Base-by-base conservation (phyloP, 2,797 vertebrate species). In the Decapterus maruadsi region DNA sequence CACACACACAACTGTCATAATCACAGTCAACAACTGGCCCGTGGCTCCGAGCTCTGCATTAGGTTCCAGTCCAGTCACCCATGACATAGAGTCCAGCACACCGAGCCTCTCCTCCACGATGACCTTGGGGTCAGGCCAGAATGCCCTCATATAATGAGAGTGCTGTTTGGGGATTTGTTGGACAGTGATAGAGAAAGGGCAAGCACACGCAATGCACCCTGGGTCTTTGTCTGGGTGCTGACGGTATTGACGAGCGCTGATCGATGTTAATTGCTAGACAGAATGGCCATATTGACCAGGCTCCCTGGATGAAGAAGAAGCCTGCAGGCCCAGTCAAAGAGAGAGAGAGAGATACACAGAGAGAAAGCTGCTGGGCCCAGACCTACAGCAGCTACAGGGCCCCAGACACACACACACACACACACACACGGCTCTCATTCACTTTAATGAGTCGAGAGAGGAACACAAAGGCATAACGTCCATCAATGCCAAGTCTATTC, bases 241-340 rank as follows among this genome's bases (percentile, higher is more conserved):
- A 90, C 77, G 67, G 82, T 95, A 94, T 95, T 94, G 94, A 95
- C 90, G 80, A 93, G 90, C 42, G 31, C 92, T 94, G 94, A 96
- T 95, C 93, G 93, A 96, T 96, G 94, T 95, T 95, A 95, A 96
- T 95, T 95, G 94, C 94, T 83, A 89, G 90, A 94, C 94, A 94
- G 93, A 95, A 96, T 94, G 88, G 92, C 87, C 92, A 89, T 93
- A 95, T 95, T 95, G 95, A 95, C 90, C 90, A 91, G 81, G 82
- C 83, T 91, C 84, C 87, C 81, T 84, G 81, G 88, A 89, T 88
- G 26, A 26, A 26, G 26, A 26, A 26, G 91, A 89, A 92, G 90
- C 90, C 89, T 92, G 88, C 87, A 93, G 92, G 91, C 86, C 88
- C 81, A 83, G 85, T 85, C 85, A 88, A 84, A 91, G 75, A 75